Conservation (phyloP, 2,888 invertebrate genomes). For the Plagiodera versicolora region DNA sequence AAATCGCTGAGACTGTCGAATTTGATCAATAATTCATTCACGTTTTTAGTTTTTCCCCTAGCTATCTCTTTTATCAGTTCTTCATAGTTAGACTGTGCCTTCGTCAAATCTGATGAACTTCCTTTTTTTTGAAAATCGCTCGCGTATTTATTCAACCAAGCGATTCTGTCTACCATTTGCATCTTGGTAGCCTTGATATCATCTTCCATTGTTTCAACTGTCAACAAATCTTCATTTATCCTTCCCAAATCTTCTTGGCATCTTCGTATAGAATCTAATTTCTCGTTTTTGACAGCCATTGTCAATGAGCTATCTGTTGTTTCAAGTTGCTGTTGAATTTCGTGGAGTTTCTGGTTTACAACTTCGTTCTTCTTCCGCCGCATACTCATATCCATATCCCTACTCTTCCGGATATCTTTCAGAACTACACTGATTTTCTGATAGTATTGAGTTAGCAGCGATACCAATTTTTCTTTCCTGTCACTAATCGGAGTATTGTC, state of each 20-base stretch:
- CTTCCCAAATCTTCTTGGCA: slow-evolving; percentile 27
- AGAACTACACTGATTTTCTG: slow-evolving; percentile 32
- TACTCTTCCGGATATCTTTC: slow-evolving; percentile 32
- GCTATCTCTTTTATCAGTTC: slow-evolving; percentile 30
- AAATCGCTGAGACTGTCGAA: slow-evolving; percentile 28
- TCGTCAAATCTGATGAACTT: slow-evolving; percentile 25
- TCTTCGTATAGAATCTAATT: slow-evolving; percentile 11
- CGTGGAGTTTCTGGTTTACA: slow-evolving; percentile 29
- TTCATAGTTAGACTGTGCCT: slow-evolving; percentile 30
- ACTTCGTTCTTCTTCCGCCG: slow-evolving; percentile 28
- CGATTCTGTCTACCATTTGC: slow-evolving; percentile 28
- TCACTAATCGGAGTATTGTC: slow-evolving; percentile 29
- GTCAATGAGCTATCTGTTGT: slow-evolving; percentile 27
- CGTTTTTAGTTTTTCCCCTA: slow-evolving; percentile 24
- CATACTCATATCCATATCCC: slow-evolving; percentile 27
- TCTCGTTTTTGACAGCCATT: slow-evolving; percentile 7
- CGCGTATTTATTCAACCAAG: slow-evolving; percentile 24
- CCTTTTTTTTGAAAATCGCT: slow-evolving; percentile 24
- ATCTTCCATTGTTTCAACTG: slow-evolving; percentile 31
- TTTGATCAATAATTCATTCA: slow-evolving; percentile 25
- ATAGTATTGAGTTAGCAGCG: slow-evolving; percentile 24
- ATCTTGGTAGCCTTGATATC: slow-evolving; percentile 25
- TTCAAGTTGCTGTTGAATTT: slow-evolving; percentile 31
- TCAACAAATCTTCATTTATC: slow-evolving; percentile 24
- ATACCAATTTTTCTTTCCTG: slow-evolving; percentile 31